Evolutionary conservation across 2,797 vertebrate genomes (phyloP).

Genomic region (Brotula barbata): DNA sequence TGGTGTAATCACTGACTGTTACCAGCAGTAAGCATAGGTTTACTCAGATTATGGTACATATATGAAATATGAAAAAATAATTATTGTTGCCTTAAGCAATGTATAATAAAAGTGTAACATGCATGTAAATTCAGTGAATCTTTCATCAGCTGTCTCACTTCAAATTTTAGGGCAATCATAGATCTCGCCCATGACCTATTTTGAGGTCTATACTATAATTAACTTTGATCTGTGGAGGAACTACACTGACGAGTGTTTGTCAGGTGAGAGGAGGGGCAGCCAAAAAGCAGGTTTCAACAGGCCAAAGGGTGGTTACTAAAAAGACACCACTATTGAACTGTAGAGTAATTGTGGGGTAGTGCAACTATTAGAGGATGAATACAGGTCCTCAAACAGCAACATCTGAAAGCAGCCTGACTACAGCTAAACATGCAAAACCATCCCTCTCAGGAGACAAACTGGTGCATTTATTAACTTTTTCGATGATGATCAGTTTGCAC

Average conservation of each 20-base stretch:
- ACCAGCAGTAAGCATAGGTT: no score
- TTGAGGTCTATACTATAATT: slow-evolving; percentile 7
- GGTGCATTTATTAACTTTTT: slow-evolving; percentile 4
- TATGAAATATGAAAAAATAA: no score
- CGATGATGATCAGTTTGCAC: no score
- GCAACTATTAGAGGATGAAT: slow-evolving; percentile 29
- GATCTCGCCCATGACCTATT: background rate
- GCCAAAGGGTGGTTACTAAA: slow-evolving; percentile 18
- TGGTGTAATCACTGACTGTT: no score
- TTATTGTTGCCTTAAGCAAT: no score
- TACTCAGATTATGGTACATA: no score
- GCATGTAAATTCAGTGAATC: no score
- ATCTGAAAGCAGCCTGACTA: slow-evolving; percentile 36
- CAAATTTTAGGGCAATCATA: slow-evolving; percentile 6
- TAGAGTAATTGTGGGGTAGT: slow-evolving; percentile 45
- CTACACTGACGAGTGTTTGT: background rate
- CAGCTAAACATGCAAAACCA: slow-evolving; percentile 13
- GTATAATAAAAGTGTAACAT: no score
- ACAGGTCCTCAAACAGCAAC: slow-evolving; percentile 22
- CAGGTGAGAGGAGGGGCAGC: slow-evolving; percentile 14
- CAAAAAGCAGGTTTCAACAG: slow-evolving; percentile 50
- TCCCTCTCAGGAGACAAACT: slow-evolving; percentile 6
- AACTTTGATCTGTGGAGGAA: no score
- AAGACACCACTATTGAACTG: slow-evolving; percentile 28
- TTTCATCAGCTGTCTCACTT: no score